A percentile compares a stretch with the other conserved stretches of the same genome.
Evolutionary conservation across 2,113 vertebrate genomes (phyloP).

Genomic region (Quiscalus mexicanus): DNA sequence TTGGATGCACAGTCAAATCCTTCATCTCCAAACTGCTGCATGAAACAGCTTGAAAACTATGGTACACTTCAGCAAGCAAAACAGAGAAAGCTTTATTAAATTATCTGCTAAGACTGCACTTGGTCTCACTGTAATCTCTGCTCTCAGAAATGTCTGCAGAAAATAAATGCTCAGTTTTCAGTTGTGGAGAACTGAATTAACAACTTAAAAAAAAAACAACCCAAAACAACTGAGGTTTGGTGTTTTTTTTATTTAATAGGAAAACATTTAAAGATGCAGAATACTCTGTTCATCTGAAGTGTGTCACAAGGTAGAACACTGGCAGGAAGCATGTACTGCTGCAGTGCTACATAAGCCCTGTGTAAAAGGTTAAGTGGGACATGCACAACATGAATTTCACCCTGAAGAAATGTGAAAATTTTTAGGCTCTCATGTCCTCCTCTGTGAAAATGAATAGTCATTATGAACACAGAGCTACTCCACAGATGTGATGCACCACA

Average conservation of each 20-base stretch:
- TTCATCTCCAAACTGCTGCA: background rate
- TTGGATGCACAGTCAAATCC: background rate
- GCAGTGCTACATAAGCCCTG: background rate
- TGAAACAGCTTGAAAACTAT: conserved; percentile 9
- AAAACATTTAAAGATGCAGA: background rate
- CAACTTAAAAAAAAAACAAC: background rate
- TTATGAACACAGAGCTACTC: background rate
- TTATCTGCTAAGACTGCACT: background rate
- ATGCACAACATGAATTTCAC: background rate
- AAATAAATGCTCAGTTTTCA: background rate
- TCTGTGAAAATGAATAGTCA: background rate
- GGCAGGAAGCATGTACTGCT: background rate
- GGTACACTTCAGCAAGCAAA: background rate
- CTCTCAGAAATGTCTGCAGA: background rate
- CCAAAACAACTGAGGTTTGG: background rate
- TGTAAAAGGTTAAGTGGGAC: conserved; percentile 28
- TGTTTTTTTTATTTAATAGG: background rate
- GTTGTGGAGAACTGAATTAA: background rate
- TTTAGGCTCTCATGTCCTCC: background rate
- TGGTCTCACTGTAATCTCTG: background rate
- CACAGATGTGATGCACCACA: background rate
- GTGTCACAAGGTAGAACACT: background rate
- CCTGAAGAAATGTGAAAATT: background rate
- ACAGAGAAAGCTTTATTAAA: conserved; percentile 11
- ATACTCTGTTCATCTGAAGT: background rate